phyloP scores from a whole-genome alignment of 35 echinoderm and acorn worm genomes.

The Diadema setosum region DNA sequence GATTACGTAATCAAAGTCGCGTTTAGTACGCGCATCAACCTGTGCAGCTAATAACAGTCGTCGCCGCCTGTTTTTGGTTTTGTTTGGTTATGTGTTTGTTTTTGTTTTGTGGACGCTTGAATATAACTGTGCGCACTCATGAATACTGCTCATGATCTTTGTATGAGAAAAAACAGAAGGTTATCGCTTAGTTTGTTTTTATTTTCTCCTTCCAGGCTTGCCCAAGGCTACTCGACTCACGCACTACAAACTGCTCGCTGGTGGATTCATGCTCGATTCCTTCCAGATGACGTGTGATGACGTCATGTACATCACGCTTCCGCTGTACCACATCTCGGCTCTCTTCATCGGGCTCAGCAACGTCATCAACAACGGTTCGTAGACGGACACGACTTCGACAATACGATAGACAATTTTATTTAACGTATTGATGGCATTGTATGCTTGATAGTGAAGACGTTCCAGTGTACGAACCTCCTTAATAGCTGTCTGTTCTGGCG shows the following conservation, averaged over 20 bases:
- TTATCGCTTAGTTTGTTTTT: background rate
- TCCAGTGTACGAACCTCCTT: no score
- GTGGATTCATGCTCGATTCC: constrained; percentile 69
- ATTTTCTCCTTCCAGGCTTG: constrained; percentile 33
- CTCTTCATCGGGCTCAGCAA: constrained; percentile 89
- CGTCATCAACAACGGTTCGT: constrained; percentile 79
- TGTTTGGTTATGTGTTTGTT: no score
- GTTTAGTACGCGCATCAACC: no score
- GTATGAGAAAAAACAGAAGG: background rate
- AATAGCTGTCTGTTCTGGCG: no score
- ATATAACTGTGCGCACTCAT: background rate
- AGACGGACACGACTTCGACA: no score
- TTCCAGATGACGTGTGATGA: constrained; percentile 72
- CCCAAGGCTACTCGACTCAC: constrained; percentile 86
- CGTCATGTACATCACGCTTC: constrained; percentile 88
- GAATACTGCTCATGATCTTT: background rate
- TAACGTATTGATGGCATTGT: no score
- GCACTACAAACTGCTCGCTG: constrained; percentile 92
- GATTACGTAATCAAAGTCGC: no score
- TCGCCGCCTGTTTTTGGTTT: no score
- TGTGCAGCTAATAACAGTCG: no score
- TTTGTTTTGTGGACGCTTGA: no score
- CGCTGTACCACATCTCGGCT: constrained; percentile 94
- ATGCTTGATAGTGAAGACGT: no score
- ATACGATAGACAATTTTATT: no score